Conservation (phyloP, 2,797 vertebrate genomes). For the Rhyacichthys aspro region DNA sequence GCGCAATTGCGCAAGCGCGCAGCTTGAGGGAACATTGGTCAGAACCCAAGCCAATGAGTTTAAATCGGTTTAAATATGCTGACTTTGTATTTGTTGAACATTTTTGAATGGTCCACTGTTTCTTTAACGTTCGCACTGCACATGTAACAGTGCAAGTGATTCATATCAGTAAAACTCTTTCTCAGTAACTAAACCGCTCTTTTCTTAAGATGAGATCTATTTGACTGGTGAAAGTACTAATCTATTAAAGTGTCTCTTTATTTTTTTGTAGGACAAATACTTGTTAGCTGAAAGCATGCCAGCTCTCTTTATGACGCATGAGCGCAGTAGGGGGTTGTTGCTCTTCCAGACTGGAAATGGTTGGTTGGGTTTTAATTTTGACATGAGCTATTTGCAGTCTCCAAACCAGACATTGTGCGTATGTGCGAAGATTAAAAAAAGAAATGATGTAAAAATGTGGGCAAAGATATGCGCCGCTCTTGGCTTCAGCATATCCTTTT, state of each 20-base stretch:
- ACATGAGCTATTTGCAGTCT: constrained; percentile 47
- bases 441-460: constrained; percentile 65
- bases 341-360: constrained; percentile 43
- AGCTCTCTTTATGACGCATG: constrained; percentile 60
- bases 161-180: too few species aligned
- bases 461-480: constrained; percentile 37
- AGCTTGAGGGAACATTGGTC: too few species aligned
- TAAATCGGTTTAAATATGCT: too few species aligned
- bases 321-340: constrained; percentile 25
- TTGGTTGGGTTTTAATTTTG: constrained; percentile 36
- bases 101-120: too few species aligned
- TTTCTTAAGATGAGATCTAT: neutral
- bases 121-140: too few species aligned
- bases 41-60: too few species aligned
- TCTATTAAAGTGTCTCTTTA: constrained; percentile 12
- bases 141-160: too few species aligned
- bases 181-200: too few species aligned
- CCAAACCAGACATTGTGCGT: constrained; percentile 54
- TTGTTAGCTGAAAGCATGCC: constrained; percentile 21
- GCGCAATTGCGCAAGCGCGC: too few species aligned
- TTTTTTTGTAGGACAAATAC: constrained; percentile 21
- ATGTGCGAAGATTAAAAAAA: constrained; percentile 47
- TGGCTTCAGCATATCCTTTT: constrained; percentile 32
- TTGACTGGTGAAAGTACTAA: constrained; percentile 8
- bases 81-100: too few species aligned